phyloP scores from a whole-genome alignment of 2,888 invertebrate genomes.

The Hybos culiciformis region DNA sequence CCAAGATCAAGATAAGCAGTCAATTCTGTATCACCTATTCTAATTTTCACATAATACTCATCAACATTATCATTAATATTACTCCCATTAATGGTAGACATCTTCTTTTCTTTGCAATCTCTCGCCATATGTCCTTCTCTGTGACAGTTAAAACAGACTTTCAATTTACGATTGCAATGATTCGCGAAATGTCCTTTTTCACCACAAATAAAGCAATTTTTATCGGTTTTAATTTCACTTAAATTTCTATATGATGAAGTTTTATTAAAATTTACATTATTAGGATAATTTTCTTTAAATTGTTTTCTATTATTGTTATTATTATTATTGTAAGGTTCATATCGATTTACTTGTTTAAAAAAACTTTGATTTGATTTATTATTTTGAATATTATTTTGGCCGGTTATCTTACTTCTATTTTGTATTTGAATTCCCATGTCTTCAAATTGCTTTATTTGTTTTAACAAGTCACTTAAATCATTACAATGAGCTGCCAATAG shows the following conservation, averaged over 20 bases:
- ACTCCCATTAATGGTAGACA: too few relatives aligned
- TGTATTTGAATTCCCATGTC: neutral
- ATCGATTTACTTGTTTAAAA: too few relatives aligned
- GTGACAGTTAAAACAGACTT: neutral
- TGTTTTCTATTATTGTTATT: too few relatives aligned
- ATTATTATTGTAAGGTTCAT: too few relatives aligned
- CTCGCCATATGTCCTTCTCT: neutral
- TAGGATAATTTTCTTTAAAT: too few relatives aligned
- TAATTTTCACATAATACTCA: neutral
- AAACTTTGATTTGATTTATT: too few relatives aligned
- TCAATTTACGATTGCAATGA: neutral
- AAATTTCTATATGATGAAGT: neutral
- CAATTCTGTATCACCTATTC: neutral
- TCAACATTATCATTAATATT: too few relatives aligned
- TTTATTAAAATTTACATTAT: too few relatives aligned
- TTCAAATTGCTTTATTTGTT: conserved; percentile 2
- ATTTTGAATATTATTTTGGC: neutral
- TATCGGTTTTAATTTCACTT: too few relatives aligned
- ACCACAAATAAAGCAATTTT: neutral
- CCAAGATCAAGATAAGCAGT: neutral
- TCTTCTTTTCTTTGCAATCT: neutral
- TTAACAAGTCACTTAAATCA: neutral
- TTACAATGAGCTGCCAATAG: neutral
- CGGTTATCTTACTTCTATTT: neutral
- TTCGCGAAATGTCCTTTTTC: neutral